Conservation (phyloP, 2,113 vertebrate genomes). For the Bos javanicus region DNA sequence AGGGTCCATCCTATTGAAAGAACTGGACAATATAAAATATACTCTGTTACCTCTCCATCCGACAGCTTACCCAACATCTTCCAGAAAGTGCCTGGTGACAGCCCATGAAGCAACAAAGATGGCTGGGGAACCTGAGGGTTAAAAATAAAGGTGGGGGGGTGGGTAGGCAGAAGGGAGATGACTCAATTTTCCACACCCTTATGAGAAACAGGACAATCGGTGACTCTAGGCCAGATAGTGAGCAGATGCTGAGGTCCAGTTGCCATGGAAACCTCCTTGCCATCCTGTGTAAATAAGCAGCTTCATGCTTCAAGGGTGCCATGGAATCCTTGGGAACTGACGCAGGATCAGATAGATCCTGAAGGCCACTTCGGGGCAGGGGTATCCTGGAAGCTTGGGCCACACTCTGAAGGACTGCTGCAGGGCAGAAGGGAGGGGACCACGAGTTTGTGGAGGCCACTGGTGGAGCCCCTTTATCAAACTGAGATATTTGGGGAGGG, state of each 20-base stretch:
- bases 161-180: not conserved
- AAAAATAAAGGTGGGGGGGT: not conserved
- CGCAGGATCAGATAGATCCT: not conserved
- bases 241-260: not conserved
- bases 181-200: constrained; percentile 16
- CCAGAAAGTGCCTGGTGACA: constrained; percentile 86
- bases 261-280: not conserved
- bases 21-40: not conserved
- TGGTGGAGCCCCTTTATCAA: not conserved
- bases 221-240: not conserved
- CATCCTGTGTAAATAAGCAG: not conserved
- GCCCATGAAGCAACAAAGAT: constrained; percentile 88
- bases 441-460: not conserved
- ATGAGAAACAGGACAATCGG: not conserved
- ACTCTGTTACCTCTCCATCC: not conserved
- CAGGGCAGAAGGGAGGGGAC: not conserved
- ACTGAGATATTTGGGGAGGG: not conserved
- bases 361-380: not conserved
- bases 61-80: constrained; percentile 88
- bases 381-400: not conserved
- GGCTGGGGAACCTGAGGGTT: constrained; percentile 84
- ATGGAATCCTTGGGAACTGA: not conserved
- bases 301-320: not conserved
- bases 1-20: not conserved
- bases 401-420: not conserved